phyloP scores from a whole-genome alignment of 2,888 invertebrate genomes.

The Callyntrura sp. region DNA sequence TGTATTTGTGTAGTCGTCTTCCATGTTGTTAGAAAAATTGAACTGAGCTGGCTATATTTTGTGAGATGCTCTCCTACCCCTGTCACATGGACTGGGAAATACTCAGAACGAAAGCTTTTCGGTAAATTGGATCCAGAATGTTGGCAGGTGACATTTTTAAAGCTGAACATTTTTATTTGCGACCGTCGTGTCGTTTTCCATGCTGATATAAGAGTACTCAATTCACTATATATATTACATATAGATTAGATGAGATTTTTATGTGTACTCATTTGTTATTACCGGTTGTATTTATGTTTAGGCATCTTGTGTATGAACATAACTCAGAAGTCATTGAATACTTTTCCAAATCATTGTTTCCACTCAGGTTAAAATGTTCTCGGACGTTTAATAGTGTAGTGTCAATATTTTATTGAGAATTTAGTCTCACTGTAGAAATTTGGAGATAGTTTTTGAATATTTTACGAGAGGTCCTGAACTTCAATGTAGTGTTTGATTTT shows the following conservation, averaged over 20 bases:
- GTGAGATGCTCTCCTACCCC: background rate
- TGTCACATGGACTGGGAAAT: background rate
- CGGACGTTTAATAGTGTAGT: background rate
- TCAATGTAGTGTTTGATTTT: background rate
- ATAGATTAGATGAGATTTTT: too few relatives aligned
- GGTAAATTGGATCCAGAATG: conserved; percentile 21
- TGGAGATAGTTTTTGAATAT: background rate
- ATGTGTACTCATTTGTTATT: too few relatives aligned
- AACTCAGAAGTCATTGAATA: too few relatives aligned
- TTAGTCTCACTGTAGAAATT: background rate
- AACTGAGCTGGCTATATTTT: too few relatives aligned
- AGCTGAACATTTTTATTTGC: background rate
- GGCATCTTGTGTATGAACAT: too few relatives aligned
- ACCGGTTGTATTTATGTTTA: too few relatives aligned
- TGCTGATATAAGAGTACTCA: background rate
- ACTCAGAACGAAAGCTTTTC: background rate
- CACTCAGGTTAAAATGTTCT: background rate
- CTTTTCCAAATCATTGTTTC: too few relatives aligned
- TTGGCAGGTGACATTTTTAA: conserved; percentile 39
- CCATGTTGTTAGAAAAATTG: background rate
- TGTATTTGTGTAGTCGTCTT: background rate
- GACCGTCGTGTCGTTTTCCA: background rate
- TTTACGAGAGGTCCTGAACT: background rate
- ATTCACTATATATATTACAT: too few relatives aligned
- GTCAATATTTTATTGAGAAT: conserved; percentile 1